Evolutionary conservation across 2,797 vertebrate genomes (phyloP).

Genomic region (Monodelphis domestica): DNA sequence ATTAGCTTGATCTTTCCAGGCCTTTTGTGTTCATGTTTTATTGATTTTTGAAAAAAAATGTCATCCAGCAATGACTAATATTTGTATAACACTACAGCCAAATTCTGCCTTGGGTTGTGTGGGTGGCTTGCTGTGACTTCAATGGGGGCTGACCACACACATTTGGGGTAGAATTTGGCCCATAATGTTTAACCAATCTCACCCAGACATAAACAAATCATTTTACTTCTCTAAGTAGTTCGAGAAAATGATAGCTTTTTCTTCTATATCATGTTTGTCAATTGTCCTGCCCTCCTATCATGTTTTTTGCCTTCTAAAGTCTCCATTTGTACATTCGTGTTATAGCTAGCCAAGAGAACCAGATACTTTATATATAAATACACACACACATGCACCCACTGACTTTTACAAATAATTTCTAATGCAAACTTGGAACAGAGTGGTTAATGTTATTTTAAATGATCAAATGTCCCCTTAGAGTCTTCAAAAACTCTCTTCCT

Average conservation of each 20-base stretch:
- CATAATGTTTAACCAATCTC: slow-evolving; percentile 34
- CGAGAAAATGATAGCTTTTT: slow-evolving; percentile 26
- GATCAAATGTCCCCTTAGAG: neutral
- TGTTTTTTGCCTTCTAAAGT: slow-evolving; percentile 16
- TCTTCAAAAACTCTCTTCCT: slow-evolving; percentile 33
- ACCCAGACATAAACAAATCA: slow-evolving; percentile 53
- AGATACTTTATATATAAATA: slow-evolving; percentile 22
- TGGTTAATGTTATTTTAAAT: slow-evolving; percentile 7
- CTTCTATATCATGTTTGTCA: slow-evolving; percentile 13
- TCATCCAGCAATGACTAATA: slow-evolving; percentile 71
- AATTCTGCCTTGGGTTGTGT: slow-evolving; percentile 67
- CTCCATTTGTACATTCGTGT: slow-evolving; percentile 31
- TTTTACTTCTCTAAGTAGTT: slow-evolving; percentile 7
- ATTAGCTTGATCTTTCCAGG: slow-evolving; percentile 41
- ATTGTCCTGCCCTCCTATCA: slow-evolving; percentile 18
- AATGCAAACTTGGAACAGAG: slow-evolving; percentile 22
- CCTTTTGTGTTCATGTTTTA: slow-evolving; percentile 61
- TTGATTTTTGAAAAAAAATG: slow-evolving; percentile 64
- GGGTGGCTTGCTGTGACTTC: neutral
- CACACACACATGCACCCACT: too few species aligned
- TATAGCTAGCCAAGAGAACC: slow-evolving; percentile 37
- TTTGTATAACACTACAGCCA: slow-evolving; percentile 72
- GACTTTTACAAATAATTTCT: neutral
- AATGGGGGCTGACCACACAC: slow-evolving; percentile 41
- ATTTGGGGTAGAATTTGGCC: slow-evolving; percentile 53